Evolutionary conservation across 2,113 vertebrate species (phyloP), one percentile per base, ranked within the genome.

Genomic region (Thamnophis sirtalis): DNA sequence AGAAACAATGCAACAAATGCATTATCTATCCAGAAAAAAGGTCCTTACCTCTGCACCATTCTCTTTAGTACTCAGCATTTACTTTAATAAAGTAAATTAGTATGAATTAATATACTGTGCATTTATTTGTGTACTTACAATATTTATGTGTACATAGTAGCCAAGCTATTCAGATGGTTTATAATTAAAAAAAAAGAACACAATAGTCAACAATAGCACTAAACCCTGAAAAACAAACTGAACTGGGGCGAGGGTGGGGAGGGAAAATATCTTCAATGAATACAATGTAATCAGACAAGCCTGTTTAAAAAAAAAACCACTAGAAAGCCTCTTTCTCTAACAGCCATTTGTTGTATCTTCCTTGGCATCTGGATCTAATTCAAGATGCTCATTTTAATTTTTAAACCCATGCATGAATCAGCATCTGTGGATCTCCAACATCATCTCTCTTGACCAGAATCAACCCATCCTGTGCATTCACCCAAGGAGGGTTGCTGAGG

Each of bases 1-100:
- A 53, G 95, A 96, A 96, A 95, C 85, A 91, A 1, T 92, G 92
- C 50, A 84, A 95, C 93, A 95, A 89, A 1, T 93, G 90, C 48
- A 84, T 96, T 94, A 95, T 94, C 89, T 60, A 33, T n/a, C 6
- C 15, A 13, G 84, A 95, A 95, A 93, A 93, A 94, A 60, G 84
- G 33, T 89, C 26, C 38, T 84, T 89, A 89, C 51, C 80, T 93
- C 55, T 92, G 91, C 91, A 80, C 84, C 33, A 93, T 95, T 94
- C 90, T 95, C 87, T 92, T 91, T 93, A 48, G 9, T 53, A 43
- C 55, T 89, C 89, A 90, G 88, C 80, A 93, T 86, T 94, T 58
- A 80, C 92, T 96, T 80, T 92, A 91, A 73, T 91, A 92, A 95
- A 90, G 93, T 13, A 33, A 86, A 92, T 90, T 91, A 92, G 92